These are phyloP conservation scores for Capra hircus DNA, from an alignment of 2,113 vertebrate species.

Conservation along the genomic window DNA sequence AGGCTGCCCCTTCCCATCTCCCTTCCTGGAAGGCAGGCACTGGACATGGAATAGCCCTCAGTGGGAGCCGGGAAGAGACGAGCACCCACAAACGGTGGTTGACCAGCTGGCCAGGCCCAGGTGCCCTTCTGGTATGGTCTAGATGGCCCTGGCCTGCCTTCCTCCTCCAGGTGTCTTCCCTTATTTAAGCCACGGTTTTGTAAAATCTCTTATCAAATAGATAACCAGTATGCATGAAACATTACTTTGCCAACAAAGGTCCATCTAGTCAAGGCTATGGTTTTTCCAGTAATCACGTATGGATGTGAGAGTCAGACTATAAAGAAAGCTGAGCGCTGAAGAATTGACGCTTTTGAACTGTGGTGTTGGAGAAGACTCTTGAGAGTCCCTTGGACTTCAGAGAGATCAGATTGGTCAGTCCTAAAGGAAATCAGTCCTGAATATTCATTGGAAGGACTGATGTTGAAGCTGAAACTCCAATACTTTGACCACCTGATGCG, in stretches of 20 bases:
- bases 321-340: not conserved
- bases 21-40: rapidly evolving
- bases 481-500: not conserved
- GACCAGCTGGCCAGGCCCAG: rapidly evolving
- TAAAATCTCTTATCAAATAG: not conserved
- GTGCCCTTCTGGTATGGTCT: rapidly evolving
- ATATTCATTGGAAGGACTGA: not conserved
- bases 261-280: not conserved
- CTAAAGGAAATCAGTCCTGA: not conserved
- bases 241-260: not conserved
- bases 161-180: no score
- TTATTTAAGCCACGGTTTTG: no score
- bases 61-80: rapidly evolving
- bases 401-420: not conserved
- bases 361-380: not conserved
- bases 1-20: no score
- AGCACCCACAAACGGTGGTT: rapidly evolving
- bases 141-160: rapidly evolving
- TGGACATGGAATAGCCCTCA: not conserved
- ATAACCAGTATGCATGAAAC: not conserved
- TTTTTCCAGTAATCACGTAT: not conserved
- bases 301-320: not conserved
- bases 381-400: not conserved
- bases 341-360: not conserved
- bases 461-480: not conserved